Conservation (phyloP, 1,140 invertebrate species). For the Hetaerina americana region DNA sequence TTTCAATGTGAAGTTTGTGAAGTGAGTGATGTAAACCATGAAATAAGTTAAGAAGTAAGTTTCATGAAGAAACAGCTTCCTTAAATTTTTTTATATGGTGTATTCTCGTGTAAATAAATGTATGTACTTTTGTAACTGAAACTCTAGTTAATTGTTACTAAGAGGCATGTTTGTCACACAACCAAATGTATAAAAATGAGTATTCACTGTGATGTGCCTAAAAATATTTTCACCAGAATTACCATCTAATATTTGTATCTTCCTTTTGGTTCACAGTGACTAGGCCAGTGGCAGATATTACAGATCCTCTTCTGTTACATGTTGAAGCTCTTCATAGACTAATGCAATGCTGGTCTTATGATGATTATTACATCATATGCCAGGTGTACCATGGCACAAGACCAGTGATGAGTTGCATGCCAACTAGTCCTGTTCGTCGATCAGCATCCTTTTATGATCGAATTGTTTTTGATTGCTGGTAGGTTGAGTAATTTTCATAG, state of each 20-base stretch:
- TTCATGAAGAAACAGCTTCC: too few relatives aligned
- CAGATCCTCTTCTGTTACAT: slow-evolving; percentile 67
- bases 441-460: slow-evolving; percentile 58
- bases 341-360: slow-evolving; percentile 62
- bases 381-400: slow-evolving; percentile 79
- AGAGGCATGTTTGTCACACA: too few relatives aligned
- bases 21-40: too few relatives aligned
- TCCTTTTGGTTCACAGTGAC: slow-evolving; percentile 10
- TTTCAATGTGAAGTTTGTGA: too few relatives aligned
- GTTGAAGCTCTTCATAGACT: slow-evolving; percentile 74
- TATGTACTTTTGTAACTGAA: too few relatives aligned
- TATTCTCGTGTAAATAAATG: too few relatives aligned
- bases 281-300: slow-evolving; percentile 38
- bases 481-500: too few relatives aligned
- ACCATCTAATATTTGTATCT: neutral
- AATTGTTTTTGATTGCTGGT: slow-evolving; percentile 77
- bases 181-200: too few relatives aligned
- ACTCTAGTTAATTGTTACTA: too few relatives aligned
- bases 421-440: slow-evolving; percentile 48
- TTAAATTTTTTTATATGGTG: too few relatives aligned
- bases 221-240: neutral
- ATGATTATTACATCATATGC: slow-evolving; percentile 68
- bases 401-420: slow-evolving; percentile 51
- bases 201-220: too few relatives aligned
- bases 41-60: too few relatives aligned